Evolutionary conservation across 2,113 vertebrate species (phyloP).

Genomic region (Neogale vison): DNA sequence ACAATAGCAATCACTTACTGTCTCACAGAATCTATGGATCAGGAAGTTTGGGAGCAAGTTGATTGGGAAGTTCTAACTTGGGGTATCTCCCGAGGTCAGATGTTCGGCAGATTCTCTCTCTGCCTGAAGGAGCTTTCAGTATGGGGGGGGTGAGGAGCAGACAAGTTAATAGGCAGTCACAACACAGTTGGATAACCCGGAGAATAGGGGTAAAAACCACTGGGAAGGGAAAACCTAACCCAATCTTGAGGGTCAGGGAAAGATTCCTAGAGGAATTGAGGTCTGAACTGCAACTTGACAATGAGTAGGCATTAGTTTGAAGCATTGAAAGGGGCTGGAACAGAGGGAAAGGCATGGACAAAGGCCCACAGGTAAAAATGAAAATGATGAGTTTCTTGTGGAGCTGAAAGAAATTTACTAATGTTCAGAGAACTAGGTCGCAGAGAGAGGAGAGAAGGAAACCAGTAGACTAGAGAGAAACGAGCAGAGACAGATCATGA

Average conservation of each 20-base stretch:
- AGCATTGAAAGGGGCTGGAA: neutral
- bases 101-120: neutral
- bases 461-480: neutral
- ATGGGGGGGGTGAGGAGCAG: neutral
- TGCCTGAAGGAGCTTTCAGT: neutral
- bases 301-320: neutral
- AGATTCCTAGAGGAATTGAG: neutral
- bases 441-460: neutral
- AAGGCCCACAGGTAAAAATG: neutral
- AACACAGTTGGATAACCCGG: neutral
- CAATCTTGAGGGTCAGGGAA: neutral
- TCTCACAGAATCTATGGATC: constrained; percentile 3
- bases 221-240: neutral
- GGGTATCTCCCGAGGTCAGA: neutral
- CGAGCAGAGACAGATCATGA: neutral
- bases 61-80: neutral
- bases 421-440: neutral
- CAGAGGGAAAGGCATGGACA: neutral
- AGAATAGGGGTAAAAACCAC: neutral
- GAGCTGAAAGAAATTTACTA: neutral
- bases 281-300: neutral
- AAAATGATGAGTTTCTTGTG: neutral
- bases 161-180: neutral
- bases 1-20: neutral
- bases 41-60: neutral